Base-by-base conservation (phyloP, 2,888 invertebrate species). In the Antheraea yamamai region DNA sequence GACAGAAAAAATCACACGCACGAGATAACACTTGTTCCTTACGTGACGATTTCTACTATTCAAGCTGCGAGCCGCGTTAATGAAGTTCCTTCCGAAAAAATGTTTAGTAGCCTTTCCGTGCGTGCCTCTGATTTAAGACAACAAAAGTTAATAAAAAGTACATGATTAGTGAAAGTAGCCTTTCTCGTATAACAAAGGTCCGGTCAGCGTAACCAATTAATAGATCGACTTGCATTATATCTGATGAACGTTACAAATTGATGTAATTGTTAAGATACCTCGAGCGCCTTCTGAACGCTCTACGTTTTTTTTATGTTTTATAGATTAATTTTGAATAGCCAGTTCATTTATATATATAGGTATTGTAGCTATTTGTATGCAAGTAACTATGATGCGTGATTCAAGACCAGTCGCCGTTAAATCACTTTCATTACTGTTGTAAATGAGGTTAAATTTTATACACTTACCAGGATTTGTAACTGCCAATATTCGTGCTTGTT, bases 161-260 rank as follows among this genome's bases (percentile, higher is more conserved):
- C 6, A 66, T 30, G 12, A 30, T 66, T 14, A 66, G 64, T 66
- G 64, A 66, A 66, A 66, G 64, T 30, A 66, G 30, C 64, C 64
- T 66, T 66, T 66, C 64, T 10, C 16, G 16, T 30, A 14, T 20
- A 30, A 30, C 30, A 66, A 66, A 66, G 64, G 64, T 66, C 16
- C 14, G 64, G 20, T 26, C 30, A 30, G 64, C 64, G 64, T 66
- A 20, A 30, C 64, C 64, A 66, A 66, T 66, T 30, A 66, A 30
- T 18, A 66, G 64, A 66, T 66, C 16, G 64, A 66, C 64, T 66
- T 66, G 30, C 64, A 66, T 66, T 66, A 30, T 66, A 16, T 66
- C 16, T 66, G 64, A 66, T 30, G 30, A 66, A 26, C 30, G 64
- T 66, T 16, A 66, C 64, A 30, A 30, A 66, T 30, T 30, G 26